Conservation (phyloP, 1,140 invertebrate genomes). For the Magallana ariakensis region DNA sequence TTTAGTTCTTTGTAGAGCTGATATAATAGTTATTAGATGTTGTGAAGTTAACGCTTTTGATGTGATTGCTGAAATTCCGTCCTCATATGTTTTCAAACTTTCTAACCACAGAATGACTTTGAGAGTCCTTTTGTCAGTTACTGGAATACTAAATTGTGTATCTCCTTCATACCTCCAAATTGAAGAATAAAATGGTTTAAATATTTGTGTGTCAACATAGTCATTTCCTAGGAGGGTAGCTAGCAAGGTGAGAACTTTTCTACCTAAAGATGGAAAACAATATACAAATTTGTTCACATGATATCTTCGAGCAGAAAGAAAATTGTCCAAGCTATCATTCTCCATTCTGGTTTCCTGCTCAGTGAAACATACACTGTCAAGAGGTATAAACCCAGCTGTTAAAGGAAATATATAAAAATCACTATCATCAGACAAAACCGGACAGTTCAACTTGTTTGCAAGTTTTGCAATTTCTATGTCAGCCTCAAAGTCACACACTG, state of each 20-base stretch:
- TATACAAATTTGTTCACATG: constrained; percentile 85
- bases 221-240: constrained; percentile 93
- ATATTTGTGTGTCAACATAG: constrained; percentile 86
- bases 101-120: constrained; percentile 87
- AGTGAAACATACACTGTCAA: constrained; percentile 83
- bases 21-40: neutral
- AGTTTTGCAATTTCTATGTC: constrained; percentile 90
- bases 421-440: constrained; percentile 92
- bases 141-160: constrained; percentile 69
- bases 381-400: constrained; percentile 86
- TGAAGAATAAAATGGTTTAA: constrained; percentile 86
- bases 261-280: constrained; percentile 85
- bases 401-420: constrained; percentile 94
- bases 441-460: constrained; percentile 88
- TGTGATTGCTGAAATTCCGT: constrained; percentile 38
- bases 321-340: constrained; percentile 58
- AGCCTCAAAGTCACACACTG: constrained; percentile 90
- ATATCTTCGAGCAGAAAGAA: constrained; percentile 86
- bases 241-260: constrained; percentile 86
- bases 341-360: constrained; percentile 51
- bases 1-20: neutral
- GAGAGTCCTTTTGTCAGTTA: constrained; percentile 83
- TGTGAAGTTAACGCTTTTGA: constrained; percentile 44
- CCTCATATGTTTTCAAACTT: constrained; percentile 81
- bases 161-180: constrained; percentile 82